phyloP scores from a whole-genome alignment of 2,888 invertebrate genomes.

The Ellobium chinense region DNA sequence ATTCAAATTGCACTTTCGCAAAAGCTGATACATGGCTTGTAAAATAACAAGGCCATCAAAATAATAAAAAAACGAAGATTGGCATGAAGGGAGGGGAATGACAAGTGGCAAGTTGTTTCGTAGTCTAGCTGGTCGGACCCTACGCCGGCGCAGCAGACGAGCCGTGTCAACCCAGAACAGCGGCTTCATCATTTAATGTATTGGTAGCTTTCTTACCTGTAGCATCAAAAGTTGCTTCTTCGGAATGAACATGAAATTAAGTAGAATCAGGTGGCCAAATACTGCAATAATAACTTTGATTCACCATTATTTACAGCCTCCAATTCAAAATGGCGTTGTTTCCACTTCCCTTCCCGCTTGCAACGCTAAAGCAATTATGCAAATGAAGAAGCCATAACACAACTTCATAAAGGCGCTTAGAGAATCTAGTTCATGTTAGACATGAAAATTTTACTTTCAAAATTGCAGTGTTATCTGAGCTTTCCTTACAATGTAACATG shows the following conservation, averaged over 20 bases:
- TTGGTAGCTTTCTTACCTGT: background rate
- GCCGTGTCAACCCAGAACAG: background rate
- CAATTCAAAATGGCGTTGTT: conserved; percentile 27
- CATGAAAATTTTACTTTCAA: background rate
- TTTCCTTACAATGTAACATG: too few species aligned
- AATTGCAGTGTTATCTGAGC: too few species aligned
- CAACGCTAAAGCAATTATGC: background rate
- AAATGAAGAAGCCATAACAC: background rate
- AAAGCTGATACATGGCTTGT: too few species aligned
- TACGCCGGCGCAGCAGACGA: too few species aligned
- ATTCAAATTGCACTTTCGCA: too few species aligned
- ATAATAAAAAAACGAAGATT: too few species aligned
- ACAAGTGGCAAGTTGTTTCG: too few species aligned
- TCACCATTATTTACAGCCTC: conserved; percentile 2
- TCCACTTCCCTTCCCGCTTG: conserved; percentile 35
- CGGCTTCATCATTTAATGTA: background rate
- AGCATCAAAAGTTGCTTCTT: background rate
- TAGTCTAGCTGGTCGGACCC: too few species aligned
- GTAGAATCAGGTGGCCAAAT: background rate
- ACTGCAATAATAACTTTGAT: background rate
- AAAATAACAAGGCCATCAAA: too few species aligned
- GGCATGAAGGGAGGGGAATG: too few species aligned
- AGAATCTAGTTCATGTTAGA: background rate
- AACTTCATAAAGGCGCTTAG: background rate
- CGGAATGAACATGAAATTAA: background rate